phyloP scores from a whole-genome alignment of 2,797 vertebrate genomes.

The Labroides dimidiatus region DNA sequence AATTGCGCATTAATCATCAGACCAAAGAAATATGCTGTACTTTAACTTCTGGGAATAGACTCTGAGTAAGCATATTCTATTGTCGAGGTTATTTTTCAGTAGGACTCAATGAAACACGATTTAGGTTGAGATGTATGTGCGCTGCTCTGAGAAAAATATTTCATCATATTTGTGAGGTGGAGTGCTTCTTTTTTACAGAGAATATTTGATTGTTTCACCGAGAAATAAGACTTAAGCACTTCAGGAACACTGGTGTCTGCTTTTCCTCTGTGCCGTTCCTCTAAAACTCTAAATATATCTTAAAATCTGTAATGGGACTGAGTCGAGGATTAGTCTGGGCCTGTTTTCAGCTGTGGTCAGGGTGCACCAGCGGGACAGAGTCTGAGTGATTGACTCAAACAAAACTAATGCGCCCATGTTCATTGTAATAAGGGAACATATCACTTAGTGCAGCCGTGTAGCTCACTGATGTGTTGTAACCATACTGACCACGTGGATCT shows the following conservation, averaged over 20 bases:
- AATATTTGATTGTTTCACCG: background rate
- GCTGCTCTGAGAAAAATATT: too few relatives aligned
- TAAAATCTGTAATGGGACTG: background rate
- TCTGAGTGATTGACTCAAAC: background rate
- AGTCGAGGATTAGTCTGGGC: too few relatives aligned
- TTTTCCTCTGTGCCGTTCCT: background rate
- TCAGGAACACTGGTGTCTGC: background rate
- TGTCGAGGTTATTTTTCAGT: background rate
- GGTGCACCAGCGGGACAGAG: background rate
- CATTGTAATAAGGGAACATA: background rate
- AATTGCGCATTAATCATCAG: slow-evolving; percentile 1
- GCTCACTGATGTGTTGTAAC: slow-evolving; percentile 1
- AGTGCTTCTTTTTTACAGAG: background rate
- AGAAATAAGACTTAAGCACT: background rate
- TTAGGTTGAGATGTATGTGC: too few relatives aligned
- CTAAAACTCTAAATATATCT: background rate
- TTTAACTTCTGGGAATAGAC: background rate
- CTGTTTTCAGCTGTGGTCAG: too few relatives aligned
- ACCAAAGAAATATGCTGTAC: background rate
- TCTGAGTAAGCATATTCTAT: background rate
- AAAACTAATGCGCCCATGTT: background rate
- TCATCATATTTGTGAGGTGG: background rate
- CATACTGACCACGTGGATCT: background rate
- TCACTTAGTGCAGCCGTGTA: background rate
- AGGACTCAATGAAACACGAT: background rate